Conservation (phyloP, 2,113 vertebrate genomes). For the Dasyprocta punctata region DNA sequence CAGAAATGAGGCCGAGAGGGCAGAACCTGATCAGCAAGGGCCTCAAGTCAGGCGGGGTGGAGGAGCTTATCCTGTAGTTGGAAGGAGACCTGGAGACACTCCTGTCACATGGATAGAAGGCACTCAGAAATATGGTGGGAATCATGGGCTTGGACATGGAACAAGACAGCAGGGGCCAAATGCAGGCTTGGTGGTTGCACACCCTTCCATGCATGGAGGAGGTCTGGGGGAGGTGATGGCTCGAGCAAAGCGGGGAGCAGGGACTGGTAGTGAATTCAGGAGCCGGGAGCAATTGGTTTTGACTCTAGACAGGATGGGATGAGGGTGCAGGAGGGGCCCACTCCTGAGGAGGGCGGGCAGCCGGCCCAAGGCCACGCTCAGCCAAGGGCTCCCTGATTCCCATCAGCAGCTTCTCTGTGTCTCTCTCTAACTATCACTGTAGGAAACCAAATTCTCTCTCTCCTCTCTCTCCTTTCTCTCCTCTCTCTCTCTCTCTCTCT, state of each 20-base stretch:
- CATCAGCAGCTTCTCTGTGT: background rate
- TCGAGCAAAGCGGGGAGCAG: background rate
- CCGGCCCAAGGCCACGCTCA: background rate
- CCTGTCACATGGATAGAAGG: background rate
- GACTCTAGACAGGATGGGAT: background rate
- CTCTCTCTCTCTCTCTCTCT: background rate
- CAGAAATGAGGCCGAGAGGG: background rate
- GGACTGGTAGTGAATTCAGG: background rate
- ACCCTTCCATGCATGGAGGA: background rate
- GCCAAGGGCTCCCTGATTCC: background rate
- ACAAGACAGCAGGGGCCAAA: background rate
- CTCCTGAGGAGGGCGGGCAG: background rate
- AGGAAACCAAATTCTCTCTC: conserved; percentile 40
- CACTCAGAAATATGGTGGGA: background rate
- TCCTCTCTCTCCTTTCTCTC: too few species aligned
- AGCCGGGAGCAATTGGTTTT: background rate
- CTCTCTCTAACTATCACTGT: background rate
- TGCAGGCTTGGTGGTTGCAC: background rate
- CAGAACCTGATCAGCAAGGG: background rate
- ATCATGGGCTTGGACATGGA: background rate
- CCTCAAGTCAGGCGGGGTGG: background rate
- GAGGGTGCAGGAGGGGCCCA: background rate
- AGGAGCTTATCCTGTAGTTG: background rate
- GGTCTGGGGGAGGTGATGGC: background rate
- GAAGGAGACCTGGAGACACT: background rate